Evolutionary conservation across 2,888 invertebrate species (phyloP).

Genomic region (Odontothrips loti): DNA sequence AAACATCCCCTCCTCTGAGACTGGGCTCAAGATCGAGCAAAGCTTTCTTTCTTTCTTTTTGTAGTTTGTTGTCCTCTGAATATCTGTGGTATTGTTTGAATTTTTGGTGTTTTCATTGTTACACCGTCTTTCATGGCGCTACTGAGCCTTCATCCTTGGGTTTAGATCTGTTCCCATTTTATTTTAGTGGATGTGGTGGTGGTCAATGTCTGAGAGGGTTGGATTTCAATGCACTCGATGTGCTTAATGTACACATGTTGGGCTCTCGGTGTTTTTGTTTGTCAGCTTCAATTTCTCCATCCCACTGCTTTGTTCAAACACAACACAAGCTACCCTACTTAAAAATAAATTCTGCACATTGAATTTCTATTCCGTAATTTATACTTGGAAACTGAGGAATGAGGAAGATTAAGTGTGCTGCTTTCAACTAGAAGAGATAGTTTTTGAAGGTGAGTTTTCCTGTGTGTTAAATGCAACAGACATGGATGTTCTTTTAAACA

Average conservation of each 20-base stretch:
- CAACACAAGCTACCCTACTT: neutral
- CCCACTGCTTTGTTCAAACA: constrained; percentile 19
- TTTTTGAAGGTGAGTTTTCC: constrained; percentile 9
- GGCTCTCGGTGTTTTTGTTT: constrained; percentile 18
- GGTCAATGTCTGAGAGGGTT: constrained; percentile 1
- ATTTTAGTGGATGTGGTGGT: constrained; percentile 7
- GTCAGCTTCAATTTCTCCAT: constrained; percentile 16
- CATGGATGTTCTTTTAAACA: neutral
- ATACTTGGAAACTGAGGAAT: neutral
- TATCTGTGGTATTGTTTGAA: neutral
- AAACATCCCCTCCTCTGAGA: neutral
- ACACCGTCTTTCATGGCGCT: neutral
- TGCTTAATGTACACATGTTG: neutral
- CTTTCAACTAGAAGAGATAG: neutral
- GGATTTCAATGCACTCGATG: constrained; percentile 11
- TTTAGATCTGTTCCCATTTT: neutral
- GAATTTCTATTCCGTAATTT: too few relatives aligned
- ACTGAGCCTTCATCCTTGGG: neutral
- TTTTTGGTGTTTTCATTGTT: neutral
- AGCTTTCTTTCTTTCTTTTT: neutral
- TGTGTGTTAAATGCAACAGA: neutral
- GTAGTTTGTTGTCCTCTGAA: neutral
- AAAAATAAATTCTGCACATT: neutral
- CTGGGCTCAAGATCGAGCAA: neutral
- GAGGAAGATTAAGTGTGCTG: neutral